Percentiles rank a stretch among this genome's conserved stretches.
Evolutionary conservation across 2,113 vertebrate species (phyloP).

Genomic region (Pycnonotus jocosus): DNA sequence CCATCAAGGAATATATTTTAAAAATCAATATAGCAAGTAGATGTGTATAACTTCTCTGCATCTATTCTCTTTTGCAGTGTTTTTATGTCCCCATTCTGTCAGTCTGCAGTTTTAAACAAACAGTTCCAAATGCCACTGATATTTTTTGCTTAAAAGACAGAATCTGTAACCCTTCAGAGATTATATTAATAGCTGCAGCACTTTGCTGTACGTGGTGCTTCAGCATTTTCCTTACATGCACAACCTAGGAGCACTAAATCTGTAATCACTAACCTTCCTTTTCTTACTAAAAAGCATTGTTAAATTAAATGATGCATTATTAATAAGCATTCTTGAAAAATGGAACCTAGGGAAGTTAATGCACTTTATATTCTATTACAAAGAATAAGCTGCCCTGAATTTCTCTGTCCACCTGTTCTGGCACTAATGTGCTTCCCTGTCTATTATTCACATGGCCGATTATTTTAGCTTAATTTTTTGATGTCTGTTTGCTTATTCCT

Average conservation of each 20-base stretch:
- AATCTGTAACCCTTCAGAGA: constrained; percentile 49
- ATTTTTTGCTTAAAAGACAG: constrained; percentile 59
- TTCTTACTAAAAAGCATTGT: neutral
- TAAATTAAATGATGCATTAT: constrained; percentile 36
- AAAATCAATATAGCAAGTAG: neutral
- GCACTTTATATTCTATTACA: neutral
- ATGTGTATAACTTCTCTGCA: neutral
- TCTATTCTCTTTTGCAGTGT: constrained; percentile 14
- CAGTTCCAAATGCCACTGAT: constrained; percentile 59
- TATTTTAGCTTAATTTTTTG: neutral
- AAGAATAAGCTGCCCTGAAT: neutral
- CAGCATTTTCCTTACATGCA: neutral
- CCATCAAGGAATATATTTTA: neutral
- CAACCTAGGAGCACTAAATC: neutral
- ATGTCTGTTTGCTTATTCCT: neutral
- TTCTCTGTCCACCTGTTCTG: neutral
- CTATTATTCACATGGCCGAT: neutral
- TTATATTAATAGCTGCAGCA: constrained; percentile 42
- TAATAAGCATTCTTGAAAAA: constrained; percentile 16
- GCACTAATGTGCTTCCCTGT: neutral
- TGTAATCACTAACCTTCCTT: neutral
- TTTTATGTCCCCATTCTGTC: constrained; percentile 70
- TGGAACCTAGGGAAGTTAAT: neutral
- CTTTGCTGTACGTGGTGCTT: neutral
- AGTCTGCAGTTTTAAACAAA: constrained; percentile 55